A percentile compares a stretch with the other conserved stretches of the same genome.
phyloP scores from a whole-genome alignment of 2,797 vertebrate species.

The Tokudaia muenninki region DNA sequence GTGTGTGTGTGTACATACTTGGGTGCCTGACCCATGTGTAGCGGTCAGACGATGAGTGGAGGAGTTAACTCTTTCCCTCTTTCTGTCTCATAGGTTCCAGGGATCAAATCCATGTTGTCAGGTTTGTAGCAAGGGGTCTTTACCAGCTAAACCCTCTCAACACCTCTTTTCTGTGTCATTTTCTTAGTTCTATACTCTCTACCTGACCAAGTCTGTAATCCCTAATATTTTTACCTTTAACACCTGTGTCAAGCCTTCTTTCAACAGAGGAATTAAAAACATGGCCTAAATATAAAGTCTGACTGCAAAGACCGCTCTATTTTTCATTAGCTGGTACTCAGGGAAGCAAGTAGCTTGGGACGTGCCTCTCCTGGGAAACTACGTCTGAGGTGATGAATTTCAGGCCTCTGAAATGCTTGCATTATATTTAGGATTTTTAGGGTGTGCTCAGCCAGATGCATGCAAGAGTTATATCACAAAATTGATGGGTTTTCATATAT shows the following conservation, averaged over 20 bases:
- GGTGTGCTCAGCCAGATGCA: background rate
- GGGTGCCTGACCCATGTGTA: too few species aligned
- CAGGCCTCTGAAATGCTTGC: constrained; percentile 17
- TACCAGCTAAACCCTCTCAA: background rate
- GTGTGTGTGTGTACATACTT: background rate
- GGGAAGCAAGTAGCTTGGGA: constrained; percentile 34
- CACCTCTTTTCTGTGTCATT: background rate
- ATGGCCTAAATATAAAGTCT: constrained; percentile 20
- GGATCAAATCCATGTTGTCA: background rate
- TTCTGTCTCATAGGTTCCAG: too few species aligned
- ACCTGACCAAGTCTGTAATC: background rate
- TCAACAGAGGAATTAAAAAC: background rate
- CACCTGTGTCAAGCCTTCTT: background rate
- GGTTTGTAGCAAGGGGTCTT: background rate
- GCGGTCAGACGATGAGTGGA: background rate
- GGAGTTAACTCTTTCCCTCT: background rate
- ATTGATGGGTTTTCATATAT: background rate
- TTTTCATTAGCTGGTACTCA: background rate
- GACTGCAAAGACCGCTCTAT: background rate
- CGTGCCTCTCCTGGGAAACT: background rate
- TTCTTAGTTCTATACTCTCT: background rate
- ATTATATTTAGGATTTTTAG: background rate
- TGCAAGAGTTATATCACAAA: constrained; percentile 12
- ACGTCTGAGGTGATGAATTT: background rate
- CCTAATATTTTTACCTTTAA: background rate